Evolutionary conservation across 2,888 invertebrate species (phyloP).

Genomic region (Leptarthrus brevirostris): DNA sequence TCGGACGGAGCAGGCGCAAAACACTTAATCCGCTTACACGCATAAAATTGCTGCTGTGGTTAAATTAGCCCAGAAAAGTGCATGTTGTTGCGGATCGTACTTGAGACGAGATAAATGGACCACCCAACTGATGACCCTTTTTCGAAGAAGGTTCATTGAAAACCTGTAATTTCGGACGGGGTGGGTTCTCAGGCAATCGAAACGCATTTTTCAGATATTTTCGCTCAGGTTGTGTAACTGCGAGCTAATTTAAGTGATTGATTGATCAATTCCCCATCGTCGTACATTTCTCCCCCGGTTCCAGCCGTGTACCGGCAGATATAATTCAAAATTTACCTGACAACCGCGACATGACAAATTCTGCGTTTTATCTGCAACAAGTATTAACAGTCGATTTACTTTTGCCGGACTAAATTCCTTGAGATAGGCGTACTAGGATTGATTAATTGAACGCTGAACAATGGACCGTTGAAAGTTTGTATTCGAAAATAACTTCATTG

Average conservation of each 20-base stretch:
- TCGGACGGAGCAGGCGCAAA: slow-evolving; percentile 16
- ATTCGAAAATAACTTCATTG: slow-evolving; percentile 28
- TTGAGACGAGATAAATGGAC: slow-evolving; percentile 32
- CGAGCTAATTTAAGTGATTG: slow-evolving; percentile 24
- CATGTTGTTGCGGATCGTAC: slow-evolving; percentile 1
- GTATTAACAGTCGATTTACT: neutral
- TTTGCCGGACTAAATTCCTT: slow-evolving; percentile 11
- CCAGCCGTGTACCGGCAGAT: neutral
- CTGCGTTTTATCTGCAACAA: neutral
- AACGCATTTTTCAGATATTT: neutral
- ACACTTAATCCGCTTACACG: slow-evolving; percentile 41
- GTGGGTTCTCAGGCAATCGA: neutral
- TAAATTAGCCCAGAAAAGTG: slow-evolving; percentile 28
- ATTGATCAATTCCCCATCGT: slow-evolving; percentile 28
- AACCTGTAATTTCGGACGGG: neutral
- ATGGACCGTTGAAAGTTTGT: neutral
- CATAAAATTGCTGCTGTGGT: slow-evolving; percentile 26
- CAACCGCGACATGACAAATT: slow-evolving; percentile 11
- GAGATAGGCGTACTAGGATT: slow-evolving; percentile 15
- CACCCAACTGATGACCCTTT: slow-evolving; percentile 38
- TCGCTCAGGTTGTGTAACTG: neutral
- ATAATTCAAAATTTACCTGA: neutral
- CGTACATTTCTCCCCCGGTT: neutral
- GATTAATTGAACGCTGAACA: slow-evolving; percentile 25
- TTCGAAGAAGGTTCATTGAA: neutral